Conservation (phyloP, 92 coral and sea anemone genomes). For the Palythoa grandiflora region DNA sequence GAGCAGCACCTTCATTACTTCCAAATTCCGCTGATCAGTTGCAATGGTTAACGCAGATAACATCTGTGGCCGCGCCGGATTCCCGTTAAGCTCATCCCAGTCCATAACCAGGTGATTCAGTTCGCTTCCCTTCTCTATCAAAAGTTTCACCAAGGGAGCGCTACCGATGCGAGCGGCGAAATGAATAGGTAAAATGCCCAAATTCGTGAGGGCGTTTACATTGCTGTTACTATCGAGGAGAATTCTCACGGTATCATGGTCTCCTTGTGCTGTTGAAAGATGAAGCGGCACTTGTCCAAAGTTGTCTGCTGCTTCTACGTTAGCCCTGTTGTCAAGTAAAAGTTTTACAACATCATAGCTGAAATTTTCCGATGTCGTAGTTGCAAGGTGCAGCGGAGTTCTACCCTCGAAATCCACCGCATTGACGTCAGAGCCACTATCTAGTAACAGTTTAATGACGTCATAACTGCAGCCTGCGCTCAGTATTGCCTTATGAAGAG, state of each 20-base stretch:
- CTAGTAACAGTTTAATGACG: slow-evolving; percentile 16
- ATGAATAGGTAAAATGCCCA: slow-evolving; percentile 29
- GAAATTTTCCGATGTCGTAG: slow-evolving; percentile 7
- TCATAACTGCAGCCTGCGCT: slow-evolving; percentile 27
- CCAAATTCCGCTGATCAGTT: slow-evolving; percentile 33
- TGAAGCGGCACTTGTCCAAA: slow-evolving; percentile 36
- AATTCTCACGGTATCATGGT: not conserved
- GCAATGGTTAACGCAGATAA: slow-evolving; percentile 35
- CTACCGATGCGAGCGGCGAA: slow-evolving; percentile 23
- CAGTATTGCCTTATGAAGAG: slow-evolving; percentile 29
- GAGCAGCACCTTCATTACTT: slow-evolving; percentile 30
- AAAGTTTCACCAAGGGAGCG: not conserved
- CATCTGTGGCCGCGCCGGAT: not conserved
- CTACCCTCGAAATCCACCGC: slow-evolving; percentile 36
- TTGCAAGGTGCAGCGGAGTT: slow-evolving; percentile 28
- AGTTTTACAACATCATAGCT: slow-evolving; percentile 28
- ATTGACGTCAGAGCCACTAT: slow-evolving; percentile 28
- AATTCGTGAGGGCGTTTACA: slow-evolving; percentile 14
- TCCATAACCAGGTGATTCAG: slow-evolving; percentile 10
- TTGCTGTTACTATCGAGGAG: slow-evolving; percentile 29
- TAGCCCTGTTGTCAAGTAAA: slow-evolving; percentile 25
- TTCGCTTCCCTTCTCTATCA: slow-evolving; percentile 30
- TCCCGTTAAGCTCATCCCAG: not conserved
- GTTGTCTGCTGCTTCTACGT: slow-evolving; percentile 19
- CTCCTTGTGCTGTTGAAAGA: slow-evolving; percentile 6